Base-by-base conservation (phyloP, 2,797 vertebrate genomes). In the Catamblyrhynchus diadema region DNA sequence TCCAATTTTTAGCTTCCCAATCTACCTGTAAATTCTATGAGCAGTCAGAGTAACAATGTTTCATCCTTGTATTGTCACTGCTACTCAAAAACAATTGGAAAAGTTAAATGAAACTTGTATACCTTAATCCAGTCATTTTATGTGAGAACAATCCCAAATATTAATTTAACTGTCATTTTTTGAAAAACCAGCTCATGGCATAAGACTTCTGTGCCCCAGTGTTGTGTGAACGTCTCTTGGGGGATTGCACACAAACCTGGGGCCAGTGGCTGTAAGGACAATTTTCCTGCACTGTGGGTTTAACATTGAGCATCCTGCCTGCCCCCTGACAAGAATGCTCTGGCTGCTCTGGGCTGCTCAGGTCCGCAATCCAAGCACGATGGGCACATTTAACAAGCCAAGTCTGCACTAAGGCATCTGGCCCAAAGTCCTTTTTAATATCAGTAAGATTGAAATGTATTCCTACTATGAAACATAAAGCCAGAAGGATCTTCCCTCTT, bases 281-380 rank as follows among this genome's bases (percentile, higher is more conserved):
- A 19, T 75, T 56, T 25, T 15, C 4, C 20, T 50, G 35, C 17
- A 2, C 23, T 15, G 15, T 28, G 27, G 32, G 14, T 44, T 61
- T 56, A 10, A 2, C 62, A 50, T 3, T 37, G 19, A 48, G 28
- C n/a, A 22, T 27, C 18, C 78, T 69, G 28, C 42, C 27, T 9
- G 41, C 14, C 14, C 45, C 47, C 47, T 35, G 54, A 7, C 22
- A 35, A 1, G 22, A 47, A 25, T 14, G 35, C 77, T 19, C 47
- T 54, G 61, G 19, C 41, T 48, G 19, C 2, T 24, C 20, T 21
- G 22, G 24, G 70, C 54, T 75, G 48, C 32, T 62, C 41, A 47
- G 4, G 4, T 10, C 14, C 33, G 12, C 21, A 62, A 1, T n/a
- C 35, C 70, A 21, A 28, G 9, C 23, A 37, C 0, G 0, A 21